phyloP scores from a whole-genome alignment of 1,140 invertebrate species.

The Zaprionus taronus region DNA sequence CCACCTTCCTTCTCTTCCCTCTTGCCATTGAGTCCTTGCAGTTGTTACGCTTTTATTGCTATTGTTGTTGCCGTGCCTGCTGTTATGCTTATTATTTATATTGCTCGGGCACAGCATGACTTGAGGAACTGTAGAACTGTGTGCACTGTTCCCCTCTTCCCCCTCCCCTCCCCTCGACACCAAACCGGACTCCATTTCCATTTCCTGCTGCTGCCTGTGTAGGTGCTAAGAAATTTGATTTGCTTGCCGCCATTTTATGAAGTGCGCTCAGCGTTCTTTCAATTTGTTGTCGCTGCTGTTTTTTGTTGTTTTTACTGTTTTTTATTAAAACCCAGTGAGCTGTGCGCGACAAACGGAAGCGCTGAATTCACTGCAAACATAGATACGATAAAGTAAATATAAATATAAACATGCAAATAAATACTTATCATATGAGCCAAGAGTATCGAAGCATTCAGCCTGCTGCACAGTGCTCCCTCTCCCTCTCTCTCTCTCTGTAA shows the following conservation, averaged over 20 bases:
- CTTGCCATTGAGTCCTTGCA: constrained; percentile 18
- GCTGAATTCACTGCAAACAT: constrained; percentile 43
- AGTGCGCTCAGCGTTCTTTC: constrained; percentile 70
- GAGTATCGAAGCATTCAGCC: too few species aligned
- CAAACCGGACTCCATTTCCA: background rate
- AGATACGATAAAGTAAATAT: constrained; percentile 9
- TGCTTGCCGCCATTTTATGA: constrained; percentile 57
- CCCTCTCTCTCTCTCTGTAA: background rate
- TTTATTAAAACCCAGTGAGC: constrained; percentile 67
- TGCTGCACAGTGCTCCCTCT: too few species aligned
- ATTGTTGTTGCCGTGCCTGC: constrained; percentile 57
- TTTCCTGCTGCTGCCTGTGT: constrained; percentile 5
- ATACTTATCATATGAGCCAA: constrained; percentile 19
- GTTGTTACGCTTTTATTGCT: constrained; percentile 66
- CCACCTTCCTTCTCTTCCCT: background rate
- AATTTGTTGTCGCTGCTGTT: constrained; percentile 50
- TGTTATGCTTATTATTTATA: constrained; percentile 74
- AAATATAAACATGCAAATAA: constrained; percentile 21
- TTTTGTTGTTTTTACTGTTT: constrained; percentile 14
- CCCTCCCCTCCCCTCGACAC: background rate
- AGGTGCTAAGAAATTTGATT: constrained; percentile 66
- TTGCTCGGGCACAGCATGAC: constrained; percentile 49
- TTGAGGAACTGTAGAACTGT: background rate
- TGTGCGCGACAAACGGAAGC: constrained; percentile 67
- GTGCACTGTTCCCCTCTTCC: background rate